Base-by-base conservation (phyloP, 2,797 vertebrate species). In the Sebastes cheni region DNA sequence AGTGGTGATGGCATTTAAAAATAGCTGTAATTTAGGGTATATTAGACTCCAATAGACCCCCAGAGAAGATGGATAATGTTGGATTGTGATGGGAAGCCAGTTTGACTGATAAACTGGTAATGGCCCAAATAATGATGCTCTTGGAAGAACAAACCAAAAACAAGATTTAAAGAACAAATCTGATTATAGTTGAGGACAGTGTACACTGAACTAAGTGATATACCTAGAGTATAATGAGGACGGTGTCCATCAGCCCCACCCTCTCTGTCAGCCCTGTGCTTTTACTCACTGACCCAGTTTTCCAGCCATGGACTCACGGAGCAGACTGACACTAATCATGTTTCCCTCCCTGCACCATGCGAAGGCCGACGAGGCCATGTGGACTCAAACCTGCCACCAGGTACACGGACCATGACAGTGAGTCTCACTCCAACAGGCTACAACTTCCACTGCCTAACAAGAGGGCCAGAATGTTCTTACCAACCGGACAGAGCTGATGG, bases 301-400 rank as follows among this genome's bases (percentile, higher is more conserved):
- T 67, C 66, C 58, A 80, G 54, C 46, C 39, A n/a, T 60, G 23
- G 65, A 74, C 67, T 69, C 18, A 25, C 20, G 27, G 39, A 71
- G 66, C 50, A 61, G 29, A 82, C 83, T 67, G 79, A 73, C 64
- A 84, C 81, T 83, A 81, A 88, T 87, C 72, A 74, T 32, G 83
- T 88, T 11, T 83, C 46, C 52, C 67, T 60, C 46, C 52, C 67
- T 60, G 67, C 78, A 67, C 54, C 23, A 30, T 61, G 68, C 56
- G 56, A 80, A 34, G 67, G 62, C 60, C 34, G 56, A 81, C 8
- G 52, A 73, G 34, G 39, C 58, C 32, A 36, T 42, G 18, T 39
- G 59, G 39, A 16, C 39, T 71, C 52, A 67, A 71, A 25, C 14
- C 23, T 66, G 50, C 39, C 34, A 78, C 39, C 7, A 59, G 58